A percentile compares a stretch with the other conserved stretches of the same genome.
Conservation (phyloP, 2,888 invertebrate genomes). For the Macrostomum cliftonense region DNA sequence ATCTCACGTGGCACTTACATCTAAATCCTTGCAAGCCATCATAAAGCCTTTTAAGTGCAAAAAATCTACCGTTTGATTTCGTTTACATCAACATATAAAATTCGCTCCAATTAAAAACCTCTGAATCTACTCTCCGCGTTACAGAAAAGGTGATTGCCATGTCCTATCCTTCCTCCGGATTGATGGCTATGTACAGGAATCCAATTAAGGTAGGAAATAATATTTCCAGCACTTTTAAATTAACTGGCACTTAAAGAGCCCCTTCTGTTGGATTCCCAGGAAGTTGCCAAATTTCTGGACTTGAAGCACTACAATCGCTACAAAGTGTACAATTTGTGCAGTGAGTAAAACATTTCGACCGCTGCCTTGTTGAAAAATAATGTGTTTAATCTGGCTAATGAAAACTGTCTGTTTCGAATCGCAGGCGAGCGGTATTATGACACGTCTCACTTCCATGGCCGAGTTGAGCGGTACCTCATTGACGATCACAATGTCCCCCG, state of each 20-base stretch:
- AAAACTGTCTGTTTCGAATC: no score
- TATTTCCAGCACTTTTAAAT: not conserved
- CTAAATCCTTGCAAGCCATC: no score
- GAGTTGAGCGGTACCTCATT: slow-evolving; percentile 37
- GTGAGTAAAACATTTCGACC: no score
- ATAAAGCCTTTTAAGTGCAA: no score
- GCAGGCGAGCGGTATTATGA: slow-evolving; percentile 41
- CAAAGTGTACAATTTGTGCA: slow-evolving; percentile 41
- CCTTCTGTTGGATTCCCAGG: slow-evolving; percentile 24
- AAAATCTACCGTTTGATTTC: no score
- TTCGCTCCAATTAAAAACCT: no score
- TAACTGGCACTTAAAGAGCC: no score
- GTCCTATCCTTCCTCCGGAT: slow-evolving; percentile 41
- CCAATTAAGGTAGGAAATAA: slow-evolving; percentile 18
- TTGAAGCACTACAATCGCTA: slow-evolving; percentile 39
- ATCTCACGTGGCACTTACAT: no score
- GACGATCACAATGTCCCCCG: slow-evolving; percentile 43
- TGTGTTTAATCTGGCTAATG: no score
- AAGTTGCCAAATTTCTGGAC: slow-evolving; percentile 40
- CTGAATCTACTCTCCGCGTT: no score
- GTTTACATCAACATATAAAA: no score
- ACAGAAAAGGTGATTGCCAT: slow-evolving; percentile 40
- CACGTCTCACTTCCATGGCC: slow-evolving; percentile 33
- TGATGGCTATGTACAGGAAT: slow-evolving; percentile 40
- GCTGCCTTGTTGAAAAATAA: no score